Evolutionary conservation across 2,888 invertebrate species (phyloP).

Genomic region (Galerucella pusilla): DNA sequence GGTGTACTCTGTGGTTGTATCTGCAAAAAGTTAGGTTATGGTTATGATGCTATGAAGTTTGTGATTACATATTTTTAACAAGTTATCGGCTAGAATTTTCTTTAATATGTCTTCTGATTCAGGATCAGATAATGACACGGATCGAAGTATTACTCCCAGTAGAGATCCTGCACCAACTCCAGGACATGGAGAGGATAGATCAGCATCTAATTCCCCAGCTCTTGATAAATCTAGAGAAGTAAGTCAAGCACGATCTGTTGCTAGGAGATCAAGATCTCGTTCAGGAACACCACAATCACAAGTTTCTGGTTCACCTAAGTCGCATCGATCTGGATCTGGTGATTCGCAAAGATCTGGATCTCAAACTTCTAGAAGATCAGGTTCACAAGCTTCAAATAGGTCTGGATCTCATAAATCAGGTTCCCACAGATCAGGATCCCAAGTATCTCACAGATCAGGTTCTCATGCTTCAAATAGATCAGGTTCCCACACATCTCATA

Average conservation of each 20-base stretch:
- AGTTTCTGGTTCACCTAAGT: slow-evolving; percentile 52
- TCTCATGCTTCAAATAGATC: slow-evolving; percentile 60
- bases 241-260: slow-evolving; percentile 38
- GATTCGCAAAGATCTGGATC: slow-evolving; percentile 57
- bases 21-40: slow-evolving; percentile 13
- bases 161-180: slow-evolving; percentile 64
- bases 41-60: neutral
- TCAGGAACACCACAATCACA: slow-evolving; percentile 49
- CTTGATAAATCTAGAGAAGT: slow-evolving; percentile 48
- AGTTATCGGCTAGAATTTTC: neutral
- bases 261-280: slow-evolving; percentile 39
- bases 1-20: too few species aligned
- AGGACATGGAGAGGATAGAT: slow-evolving; percentile 59
- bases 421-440: slow-evolving; percentile 63
- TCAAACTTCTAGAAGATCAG: slow-evolving; percentile 64
- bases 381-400: slow-evolving; percentile 59
- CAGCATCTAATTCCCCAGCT: slow-evolving; percentile 57
- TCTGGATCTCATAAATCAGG: slow-evolving; percentile 54
- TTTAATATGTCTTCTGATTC: slow-evolving; percentile 59
- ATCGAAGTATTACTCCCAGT: slow-evolving; percentile 64
- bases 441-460: slow-evolving; percentile 61
- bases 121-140: slow-evolving; percentile 67
- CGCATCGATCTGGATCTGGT: slow-evolving; percentile 64
- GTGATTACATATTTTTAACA: neutral
- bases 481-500: slow-evolving; percentile 44